Base-by-base conservation (phyloP, 2,797 vertebrate genomes). In the Vipera ursinii region DNA sequence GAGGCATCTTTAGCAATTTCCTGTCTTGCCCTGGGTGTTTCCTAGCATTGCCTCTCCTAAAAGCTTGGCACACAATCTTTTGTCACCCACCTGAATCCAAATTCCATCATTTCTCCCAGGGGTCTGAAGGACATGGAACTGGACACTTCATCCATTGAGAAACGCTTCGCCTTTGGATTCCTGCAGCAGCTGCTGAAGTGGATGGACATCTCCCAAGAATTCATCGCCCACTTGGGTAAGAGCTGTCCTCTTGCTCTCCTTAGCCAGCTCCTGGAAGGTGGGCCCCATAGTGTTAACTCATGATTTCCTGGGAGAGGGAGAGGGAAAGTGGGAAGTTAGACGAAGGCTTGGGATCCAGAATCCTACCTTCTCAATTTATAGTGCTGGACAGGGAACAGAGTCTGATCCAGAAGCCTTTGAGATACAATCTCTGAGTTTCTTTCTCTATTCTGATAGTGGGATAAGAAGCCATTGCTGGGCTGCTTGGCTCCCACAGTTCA, bases 161-260 rank as follows among this genome's bases (percentile, higher is more conserved):
- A 99, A 95, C 98, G 99, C 4, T 99, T 99, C 60, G 99, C 99
- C 4, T 99, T 99, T 0, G 98, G 99, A 5, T 99, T 99, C 97
- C 98, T 99, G 92, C 98, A 99, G 97, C 99, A 99, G 96, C 97
- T 99, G 56, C 97, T 99, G 20, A 98, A 98, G 93, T 99, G 99
- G 98, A 99, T 99, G 99, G 99, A 99, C 96, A 98, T 98, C 17
- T 98, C 99, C 8, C 99, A 99, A 96, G 99, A 99, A 95, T 99
- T 99, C 95, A 99, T 99, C 0, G 99, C 98, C 89, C 99, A 99
- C 95, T 97, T 99, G 48, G 99, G 99, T 99, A 95, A 1, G 15
- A 32, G 13, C 26, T 0, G 12, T 57, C 28, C 22, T 55, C 17
- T 61, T 38, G 26, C 88, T n/a, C 2, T 61, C 73, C 9, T 28